Evolutionary conservation across 1,140 invertebrate species (phyloP).

Genomic region (Diorhabda sublineata): DNA sequence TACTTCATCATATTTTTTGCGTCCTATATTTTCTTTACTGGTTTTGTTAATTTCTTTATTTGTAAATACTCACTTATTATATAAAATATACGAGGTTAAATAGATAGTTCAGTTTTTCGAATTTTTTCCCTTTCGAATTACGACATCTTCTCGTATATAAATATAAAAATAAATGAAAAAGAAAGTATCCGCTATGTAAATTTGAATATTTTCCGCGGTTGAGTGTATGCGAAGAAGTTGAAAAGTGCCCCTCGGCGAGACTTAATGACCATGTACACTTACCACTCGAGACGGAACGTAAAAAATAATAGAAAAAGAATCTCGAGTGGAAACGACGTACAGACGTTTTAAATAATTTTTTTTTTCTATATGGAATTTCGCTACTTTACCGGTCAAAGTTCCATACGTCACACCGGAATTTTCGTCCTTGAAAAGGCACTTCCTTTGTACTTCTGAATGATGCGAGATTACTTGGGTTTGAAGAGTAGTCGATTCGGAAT

Average conservation of each 20-base stretch:
- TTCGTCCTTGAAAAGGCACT: background rate
- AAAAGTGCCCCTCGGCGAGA: constrained; percentile 3
- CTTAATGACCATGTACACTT: constrained; percentile 10
- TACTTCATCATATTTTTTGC: no score
- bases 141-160: no score
- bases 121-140: no score
- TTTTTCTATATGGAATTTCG: background rate
- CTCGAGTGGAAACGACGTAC: constrained; percentile 1
- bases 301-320: constrained; percentile 8
- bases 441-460: constrained; percentile 1
- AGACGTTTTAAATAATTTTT: background rate
- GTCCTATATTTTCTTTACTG: no score
- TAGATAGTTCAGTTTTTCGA: no score
- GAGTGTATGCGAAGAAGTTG: background rate
- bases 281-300: constrained; percentile 3
- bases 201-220: no score
- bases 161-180: no score
- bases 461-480: background rate
- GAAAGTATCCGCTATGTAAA: no score
- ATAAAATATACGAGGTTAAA: no score
- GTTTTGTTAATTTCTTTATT: no score
- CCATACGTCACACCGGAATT: background rate
- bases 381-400: background rate
- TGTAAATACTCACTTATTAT: no score
- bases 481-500: background rate